A percentile compares a stretch with the other conserved stretches of the same genome.
Evolutionary conservation across 2,113 vertebrate genomes (phyloP).

Genomic region (Aythya baeri): DNA sequence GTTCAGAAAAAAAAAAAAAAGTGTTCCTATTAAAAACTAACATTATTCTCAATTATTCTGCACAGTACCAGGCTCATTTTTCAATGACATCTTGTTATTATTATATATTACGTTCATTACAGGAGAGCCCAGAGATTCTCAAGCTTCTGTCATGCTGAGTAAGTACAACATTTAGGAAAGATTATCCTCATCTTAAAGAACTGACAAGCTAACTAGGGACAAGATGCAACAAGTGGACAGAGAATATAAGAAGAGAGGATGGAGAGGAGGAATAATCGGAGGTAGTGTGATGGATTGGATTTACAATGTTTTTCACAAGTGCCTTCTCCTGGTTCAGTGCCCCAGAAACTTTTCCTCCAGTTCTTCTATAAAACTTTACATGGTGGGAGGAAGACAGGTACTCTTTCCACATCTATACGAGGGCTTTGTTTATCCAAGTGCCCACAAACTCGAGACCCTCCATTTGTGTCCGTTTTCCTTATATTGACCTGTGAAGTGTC

Average conservation of each 20-base stretch:
- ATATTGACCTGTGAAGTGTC: neutral
- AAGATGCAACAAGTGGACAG: neutral
- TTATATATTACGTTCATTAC: constrained; percentile 58
- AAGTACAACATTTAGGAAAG: constrained; percentile 52
- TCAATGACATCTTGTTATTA: constrained; percentile 58
- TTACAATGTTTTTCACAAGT: fast-evolving
- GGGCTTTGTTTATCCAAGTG: neutral
- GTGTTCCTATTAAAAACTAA: constrained; percentile 1
- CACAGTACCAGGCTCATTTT: constrained; percentile 29
- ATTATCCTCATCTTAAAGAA: constrained; percentile 24
- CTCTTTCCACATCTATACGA: neutral
- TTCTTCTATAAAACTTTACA: neutral
- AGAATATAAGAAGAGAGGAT: neutral
- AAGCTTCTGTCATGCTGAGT: constrained; percentile 25
- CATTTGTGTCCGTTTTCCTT: neutral
- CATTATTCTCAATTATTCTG: constrained; percentile 59
- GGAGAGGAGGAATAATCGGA: neutral
- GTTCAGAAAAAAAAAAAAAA: neutral
- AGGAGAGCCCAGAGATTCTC: constrained; percentile 24
- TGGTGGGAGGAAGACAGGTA: neutral
- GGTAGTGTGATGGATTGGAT: neutral
- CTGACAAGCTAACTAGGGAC: constrained; percentile 18
- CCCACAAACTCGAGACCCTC: fast-evolving
- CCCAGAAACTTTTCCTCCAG: neutral
- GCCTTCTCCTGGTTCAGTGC: neutral